Evolutionary conservation across 2,797 vertebrate genomes (phyloP), one percentile per base, ranked within the genome.

Genomic region (Taenioides sp.): DNA sequence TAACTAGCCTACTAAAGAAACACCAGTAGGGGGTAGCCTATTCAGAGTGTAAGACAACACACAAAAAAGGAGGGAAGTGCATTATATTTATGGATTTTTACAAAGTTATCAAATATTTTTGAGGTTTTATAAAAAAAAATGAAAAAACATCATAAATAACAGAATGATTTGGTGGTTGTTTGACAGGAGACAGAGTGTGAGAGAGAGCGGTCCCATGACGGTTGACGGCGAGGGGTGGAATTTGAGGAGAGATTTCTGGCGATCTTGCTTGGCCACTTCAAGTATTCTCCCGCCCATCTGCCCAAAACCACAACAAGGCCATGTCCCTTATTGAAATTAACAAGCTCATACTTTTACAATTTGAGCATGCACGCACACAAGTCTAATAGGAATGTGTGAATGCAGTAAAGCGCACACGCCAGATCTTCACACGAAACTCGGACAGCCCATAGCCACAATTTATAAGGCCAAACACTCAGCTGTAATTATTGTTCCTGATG

Each of bases 301-400:
- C 78, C 85, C 81, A 87, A 81, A 65, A 89, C 94, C 94, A 94
- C 94, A 94, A 93, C 91, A 95, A 94, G 91, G 91, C 88, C 3
- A 70, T 64, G 80, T 89, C 89, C 87, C 86, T 90, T 88, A 88
- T 88, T 88, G 90, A 92, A 93, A 94, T 94, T 92, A 94, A 93
- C 92, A 92, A 90, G 93, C 93, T 91, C 92, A 93, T 94, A 89
- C 91, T 94, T 94, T 92, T 87, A 88, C 89, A 88, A 92, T 91
- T 89, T 89, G 88, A 86, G 69, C 90, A 92, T 88, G 86, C 89
- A 91, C 87, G 85, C 86, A 82, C 74, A 61, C 77, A 70, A 73
- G 69, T 75, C 58, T 16, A 82, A 71, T 66, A 78, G 64, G 76
- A 81, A 88, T 37, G 85, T 82, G 83, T 86, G 80, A 87, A 80